Evolutionary conservation across 2,888 invertebrate genomes (phyloP).

Genomic region (Adineta ricciae): DNA sequence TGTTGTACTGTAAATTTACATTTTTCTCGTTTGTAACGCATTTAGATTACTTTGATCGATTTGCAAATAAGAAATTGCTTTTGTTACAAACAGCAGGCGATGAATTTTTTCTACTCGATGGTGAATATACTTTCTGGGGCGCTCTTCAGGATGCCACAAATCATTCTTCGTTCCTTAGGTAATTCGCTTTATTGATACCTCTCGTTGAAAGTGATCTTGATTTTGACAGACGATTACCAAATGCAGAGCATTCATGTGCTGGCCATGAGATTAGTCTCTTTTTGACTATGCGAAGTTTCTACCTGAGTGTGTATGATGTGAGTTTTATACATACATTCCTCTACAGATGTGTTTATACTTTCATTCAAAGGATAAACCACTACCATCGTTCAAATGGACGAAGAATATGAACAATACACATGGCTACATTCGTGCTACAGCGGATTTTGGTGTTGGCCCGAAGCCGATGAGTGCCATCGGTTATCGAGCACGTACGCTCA

Average conservation of each 20-base stretch:
- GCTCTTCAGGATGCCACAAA: conserved; percentile 37
- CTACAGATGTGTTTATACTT: no score
- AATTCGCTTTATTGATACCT: no score
- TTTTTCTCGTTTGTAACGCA: no score
- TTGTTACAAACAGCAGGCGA: conserved; percentile 41
- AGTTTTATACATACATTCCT: no score
- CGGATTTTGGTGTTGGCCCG: conserved; percentile 19
- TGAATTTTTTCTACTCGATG: conserved; percentile 42
- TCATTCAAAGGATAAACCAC: conserved; percentile 20
- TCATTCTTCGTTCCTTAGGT: neutral
- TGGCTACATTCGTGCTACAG: conserved; percentile 24
- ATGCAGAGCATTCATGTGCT: conserved; percentile 33
- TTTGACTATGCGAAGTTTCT: conserved; percentile 29
- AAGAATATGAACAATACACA: conserved; percentile 24
- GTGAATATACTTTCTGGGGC: conserved; percentile 37
- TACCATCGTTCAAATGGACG: conserved; percentile 27
- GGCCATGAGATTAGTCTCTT: conserved; percentile 33
- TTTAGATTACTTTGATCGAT: conserved; percentile 40
- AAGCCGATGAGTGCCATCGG: conserved; percentile 23
- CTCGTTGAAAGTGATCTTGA: no score
- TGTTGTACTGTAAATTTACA: conserved; percentile 15
- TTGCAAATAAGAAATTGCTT: conserved; percentile 38
- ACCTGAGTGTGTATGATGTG: conserved; percentile 30
- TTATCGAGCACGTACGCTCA: conserved; percentile 28
- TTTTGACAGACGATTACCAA: conserved; percentile 19